Percentiles rank a stretch among this genome's conserved stretches.
Evolutionary conservation across 2,113 vertebrate genomes (phyloP).

Genomic region (Eulemur macaco): DNA sequence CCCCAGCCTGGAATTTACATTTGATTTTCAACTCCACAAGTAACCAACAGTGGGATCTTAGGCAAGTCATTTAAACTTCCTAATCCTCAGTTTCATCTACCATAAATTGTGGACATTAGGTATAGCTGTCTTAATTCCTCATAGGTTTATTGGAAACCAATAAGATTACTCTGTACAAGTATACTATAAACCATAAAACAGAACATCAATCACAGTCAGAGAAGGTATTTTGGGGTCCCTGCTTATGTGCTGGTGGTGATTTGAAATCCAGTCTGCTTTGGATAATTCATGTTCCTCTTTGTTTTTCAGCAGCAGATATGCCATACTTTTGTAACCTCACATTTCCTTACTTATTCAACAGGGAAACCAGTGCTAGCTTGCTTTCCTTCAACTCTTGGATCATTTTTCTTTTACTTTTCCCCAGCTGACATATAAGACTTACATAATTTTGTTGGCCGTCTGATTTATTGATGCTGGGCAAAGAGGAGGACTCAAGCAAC

Average conservation of each 20-base stretch:
- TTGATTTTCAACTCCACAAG: slow-evolving; percentile 25
- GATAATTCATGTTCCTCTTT: background rate
- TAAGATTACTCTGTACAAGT: slow-evolving; percentile 1
- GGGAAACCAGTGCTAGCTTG: background rate
- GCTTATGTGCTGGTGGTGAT: background rate
- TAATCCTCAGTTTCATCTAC: background rate
- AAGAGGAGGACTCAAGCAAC: background rate
- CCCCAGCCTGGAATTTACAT: background rate
- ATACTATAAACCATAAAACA: background rate
- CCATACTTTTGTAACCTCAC: background rate
- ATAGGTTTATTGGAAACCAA: background rate
- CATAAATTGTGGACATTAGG: background rate
- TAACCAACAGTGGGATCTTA: background rate
- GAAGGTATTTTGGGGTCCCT: background rate
- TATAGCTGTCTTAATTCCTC: background rate
- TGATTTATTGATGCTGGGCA: background rate
- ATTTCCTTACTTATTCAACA: background rate
- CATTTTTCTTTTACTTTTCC: slow-evolving; percentile 17
- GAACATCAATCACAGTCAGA: background rate
- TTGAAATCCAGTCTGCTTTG: background rate
- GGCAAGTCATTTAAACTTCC: background rate
- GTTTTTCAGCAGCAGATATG: background rate
- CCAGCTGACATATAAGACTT: background rate
- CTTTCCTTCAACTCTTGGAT: background rate
- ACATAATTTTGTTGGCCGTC: background rate